phyloP scores from a whole-genome alignment of 2,113 vertebrate genomes.

The Crotalus helleri region DNA sequence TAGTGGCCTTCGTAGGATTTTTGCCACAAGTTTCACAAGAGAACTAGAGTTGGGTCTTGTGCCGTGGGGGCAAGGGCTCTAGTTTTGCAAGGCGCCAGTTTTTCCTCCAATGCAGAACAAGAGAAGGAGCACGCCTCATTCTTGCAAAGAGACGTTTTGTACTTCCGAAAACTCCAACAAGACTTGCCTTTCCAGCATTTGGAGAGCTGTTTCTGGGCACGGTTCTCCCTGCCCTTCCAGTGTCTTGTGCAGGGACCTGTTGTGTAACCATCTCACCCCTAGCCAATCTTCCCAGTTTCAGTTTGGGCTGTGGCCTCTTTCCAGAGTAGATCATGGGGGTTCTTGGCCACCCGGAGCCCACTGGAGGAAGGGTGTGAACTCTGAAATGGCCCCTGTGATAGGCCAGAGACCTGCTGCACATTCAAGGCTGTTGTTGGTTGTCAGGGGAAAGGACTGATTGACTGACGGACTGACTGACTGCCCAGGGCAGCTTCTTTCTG shows the following conservation, averaged over 20 bases:
- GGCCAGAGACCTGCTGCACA: conserved; percentile 16
- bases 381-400: conserved; percentile 64
- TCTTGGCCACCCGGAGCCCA: conserved; percentile 7
- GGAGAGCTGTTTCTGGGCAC: conserved; percentile 25
- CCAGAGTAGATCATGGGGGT: conserved; percentile 12
- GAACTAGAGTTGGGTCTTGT: neutral
- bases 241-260: neutral
- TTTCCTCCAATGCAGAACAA: conserved; percentile 60
- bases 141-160: conserved; percentile 52
- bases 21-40: conserved; percentile 41
- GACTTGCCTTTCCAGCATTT: conserved; percentile 39
- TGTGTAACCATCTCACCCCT: conserved; percentile 3
- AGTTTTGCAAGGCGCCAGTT: conserved; percentile 45
- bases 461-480: conserved; percentile 29
- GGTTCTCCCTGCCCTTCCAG: neutral
- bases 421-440: conserved; percentile 34
- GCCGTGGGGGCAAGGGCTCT: conserved; percentile 36
- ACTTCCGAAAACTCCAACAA: conserved; percentile 36
- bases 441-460: conserved; percentile 46
- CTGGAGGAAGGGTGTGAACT: conserved; percentile 48
- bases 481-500: conserved; percentile 22
- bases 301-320: neutral
- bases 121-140: conserved; percentile 61
- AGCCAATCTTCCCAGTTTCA: fast-evolving
- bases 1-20: conserved; percentile 33